Evolutionary conservation across 2,888 invertebrate species (phyloP).

Genomic region (Balanococcus diminutus): DNA sequence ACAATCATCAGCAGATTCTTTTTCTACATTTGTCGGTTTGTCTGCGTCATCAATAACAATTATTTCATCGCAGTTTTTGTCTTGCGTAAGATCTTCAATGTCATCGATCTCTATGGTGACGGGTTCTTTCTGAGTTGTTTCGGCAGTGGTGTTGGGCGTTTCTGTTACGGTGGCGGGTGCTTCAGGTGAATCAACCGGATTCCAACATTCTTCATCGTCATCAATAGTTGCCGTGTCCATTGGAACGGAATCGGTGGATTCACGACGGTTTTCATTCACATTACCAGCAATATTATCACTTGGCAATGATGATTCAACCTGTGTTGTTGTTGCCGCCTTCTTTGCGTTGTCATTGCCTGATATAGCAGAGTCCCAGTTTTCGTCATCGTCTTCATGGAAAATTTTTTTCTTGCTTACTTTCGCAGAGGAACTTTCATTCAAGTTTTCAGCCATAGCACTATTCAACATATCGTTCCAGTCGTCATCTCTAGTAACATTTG

Average conservation of each 20-base stretch:
- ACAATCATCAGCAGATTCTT: not conserved
- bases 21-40: not conserved
- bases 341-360: not conserved
- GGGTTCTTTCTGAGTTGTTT: not conserved
- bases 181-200: not conserved
- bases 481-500: not conserved
- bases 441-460: not conserved
- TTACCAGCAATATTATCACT: not conserved
- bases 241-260: not conserved
- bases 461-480: not conserved
- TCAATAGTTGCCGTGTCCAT: not conserved
- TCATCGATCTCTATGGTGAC: not conserved
- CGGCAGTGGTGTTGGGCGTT: not conserved
- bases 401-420: not conserved
- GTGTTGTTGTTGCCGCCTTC: not conserved
- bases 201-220: conserved; percentile 17
- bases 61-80: not conserved
- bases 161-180: not conserved
- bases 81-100: not conserved
- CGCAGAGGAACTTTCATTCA: not conserved
- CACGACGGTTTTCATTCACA: not conserved
- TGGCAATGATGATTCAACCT: not conserved
- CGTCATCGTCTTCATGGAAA: not conserved
- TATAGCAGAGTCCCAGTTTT: not conserved
- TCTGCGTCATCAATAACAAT: not conserved